These are phyloP conservation scores for Aphaenogaster ashmeadi DNA, from an alignment of 1,140 invertebrate genomes.

Conservation along the genomic window DNA sequence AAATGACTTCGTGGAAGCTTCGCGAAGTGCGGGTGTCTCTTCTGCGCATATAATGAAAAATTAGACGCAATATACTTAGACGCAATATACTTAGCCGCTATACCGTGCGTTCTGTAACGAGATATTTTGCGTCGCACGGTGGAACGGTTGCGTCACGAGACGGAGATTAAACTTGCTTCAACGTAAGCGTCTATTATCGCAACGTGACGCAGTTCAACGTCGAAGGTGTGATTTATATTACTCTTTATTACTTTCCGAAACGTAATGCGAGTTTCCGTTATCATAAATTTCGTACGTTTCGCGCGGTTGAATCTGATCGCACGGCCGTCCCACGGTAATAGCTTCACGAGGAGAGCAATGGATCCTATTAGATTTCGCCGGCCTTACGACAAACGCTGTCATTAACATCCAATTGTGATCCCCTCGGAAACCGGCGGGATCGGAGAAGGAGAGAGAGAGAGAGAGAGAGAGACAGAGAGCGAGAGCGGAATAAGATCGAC, in stretches of 20 bases:
- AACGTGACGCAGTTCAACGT: neutral
- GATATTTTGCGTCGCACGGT: slow-evolving; percentile 1
- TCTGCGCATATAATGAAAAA: neutral
- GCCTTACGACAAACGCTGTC: slow-evolving; percentile 29
- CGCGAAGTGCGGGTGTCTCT: too few species aligned
- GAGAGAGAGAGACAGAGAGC: neutral
- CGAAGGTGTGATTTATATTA: slow-evolving; percentile 5
- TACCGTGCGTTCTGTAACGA: neutral
- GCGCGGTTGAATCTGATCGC: neutral
- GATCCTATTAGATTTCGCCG: slow-evolving; percentile 10
- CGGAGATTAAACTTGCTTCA: slow-evolving; percentile 31
- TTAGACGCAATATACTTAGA: slow-evolving; percentile 39
- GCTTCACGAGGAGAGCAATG: neutral
- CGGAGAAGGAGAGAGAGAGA: neutral
- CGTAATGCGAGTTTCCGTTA: neutral
- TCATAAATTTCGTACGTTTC: slow-evolving; percentile 1
- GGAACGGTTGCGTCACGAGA: slow-evolving; percentile 22
- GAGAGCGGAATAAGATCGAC: slow-evolving; percentile 6
- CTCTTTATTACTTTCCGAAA: slow-evolving; percentile 1
- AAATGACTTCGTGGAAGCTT: neutral
- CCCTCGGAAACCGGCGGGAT: neutral
- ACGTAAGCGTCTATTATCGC: slow-evolving; percentile 27
- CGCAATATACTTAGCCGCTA: slow-evolving; percentile 32
- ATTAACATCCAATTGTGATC: slow-evolving; percentile 35
- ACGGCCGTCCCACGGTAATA: neutral